Evolutionary conservation across 2,797 vertebrate species (phyloP), one percentile per base, ranked within the genome.

Genomic region (Saxicola maurus): DNA sequence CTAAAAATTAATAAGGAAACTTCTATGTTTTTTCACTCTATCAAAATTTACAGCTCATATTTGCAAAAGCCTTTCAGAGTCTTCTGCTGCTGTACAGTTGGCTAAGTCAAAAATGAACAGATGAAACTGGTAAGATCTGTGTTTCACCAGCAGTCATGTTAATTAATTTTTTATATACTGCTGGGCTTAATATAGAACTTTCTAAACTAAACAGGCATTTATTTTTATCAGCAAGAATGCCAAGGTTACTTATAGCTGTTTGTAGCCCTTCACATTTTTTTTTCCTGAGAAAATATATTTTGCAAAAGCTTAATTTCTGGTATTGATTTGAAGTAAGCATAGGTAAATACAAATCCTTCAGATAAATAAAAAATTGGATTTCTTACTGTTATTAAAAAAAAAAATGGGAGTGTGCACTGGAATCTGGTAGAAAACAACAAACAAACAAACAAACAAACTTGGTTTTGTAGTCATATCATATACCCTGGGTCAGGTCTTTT

Each of bases 291-390:
- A 93, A 87, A 82, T 45, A 69, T 52, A 81, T 93, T 96, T 94
- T 91, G 78, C 56, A 94, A 86, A 89, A 94, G 45, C 42, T 64
- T 76, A 25, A 74, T 56, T 74, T 79, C 42, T 21, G 40, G 40
- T 65, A 94, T 62, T 86, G 81, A 92, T 91, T 95, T 92, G 87
- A 92, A 95, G 81, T 59, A 68, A 72, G 12, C 8, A 45, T 13
- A 33, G 0, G 0, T 37, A 69, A 69, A 15, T 16, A 69, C 3
- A 88, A 73, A 66, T 71, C 24, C 17, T 79, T 72, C n/a, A 69
- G 17, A 55, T 14, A 68, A 83, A 86, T 40, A 18, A 42, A 13
- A 65, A 72, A 68, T 33, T 28, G 46, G 1, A 38, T 74, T 64
- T 85, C 38, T 57, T 33, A 67, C 77, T 31, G 5, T 10, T 33